A percentile compares a stretch with the other conserved stretches of the same genome.
Evolutionary conservation across 2,113 vertebrate species (phyloP).

Genomic region (Poeciliopsis prolifica): DNA sequence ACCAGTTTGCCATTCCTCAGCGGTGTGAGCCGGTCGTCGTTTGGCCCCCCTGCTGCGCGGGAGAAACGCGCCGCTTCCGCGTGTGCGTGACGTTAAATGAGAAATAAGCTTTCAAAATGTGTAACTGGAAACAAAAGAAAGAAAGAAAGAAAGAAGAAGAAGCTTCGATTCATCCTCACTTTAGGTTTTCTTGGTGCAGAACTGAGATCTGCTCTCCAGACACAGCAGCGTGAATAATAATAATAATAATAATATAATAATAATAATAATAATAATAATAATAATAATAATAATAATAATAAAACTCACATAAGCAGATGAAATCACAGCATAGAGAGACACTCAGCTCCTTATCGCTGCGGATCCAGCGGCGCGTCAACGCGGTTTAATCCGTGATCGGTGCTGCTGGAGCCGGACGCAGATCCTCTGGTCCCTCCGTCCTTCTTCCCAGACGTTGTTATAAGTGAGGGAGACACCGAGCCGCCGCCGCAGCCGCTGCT

Average conservation of each 20-base stretch:
- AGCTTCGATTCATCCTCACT: background rate
- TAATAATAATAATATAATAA: no score
- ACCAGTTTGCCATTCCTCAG: constrained; percentile 7
- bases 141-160: background rate
- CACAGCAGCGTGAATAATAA: no score
- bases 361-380: background rate
- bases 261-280: no score
- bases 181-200: background rate
- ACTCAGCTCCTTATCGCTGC: constrained; percentile 24
- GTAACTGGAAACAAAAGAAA: no score
- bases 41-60: constrained; percentile 1
- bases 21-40: background rate
- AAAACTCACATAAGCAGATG: background rate
- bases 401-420: constrained; percentile 15
- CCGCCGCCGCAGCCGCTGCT: background rate
- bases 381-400: constrained; percentile 15
- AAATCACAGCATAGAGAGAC: background rate
- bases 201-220: no score
- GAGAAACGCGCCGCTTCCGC: background rate
- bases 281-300: no score
- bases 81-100: background rate
- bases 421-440: constrained; percentile 1
- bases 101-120: constrained; percentile 2
- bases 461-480: constrained; percentile 20
- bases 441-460: constrained; percentile 28